phyloP scores from a whole-genome alignment of 2,113 vertebrate species.

The Acrocephalus kingi region DNA sequence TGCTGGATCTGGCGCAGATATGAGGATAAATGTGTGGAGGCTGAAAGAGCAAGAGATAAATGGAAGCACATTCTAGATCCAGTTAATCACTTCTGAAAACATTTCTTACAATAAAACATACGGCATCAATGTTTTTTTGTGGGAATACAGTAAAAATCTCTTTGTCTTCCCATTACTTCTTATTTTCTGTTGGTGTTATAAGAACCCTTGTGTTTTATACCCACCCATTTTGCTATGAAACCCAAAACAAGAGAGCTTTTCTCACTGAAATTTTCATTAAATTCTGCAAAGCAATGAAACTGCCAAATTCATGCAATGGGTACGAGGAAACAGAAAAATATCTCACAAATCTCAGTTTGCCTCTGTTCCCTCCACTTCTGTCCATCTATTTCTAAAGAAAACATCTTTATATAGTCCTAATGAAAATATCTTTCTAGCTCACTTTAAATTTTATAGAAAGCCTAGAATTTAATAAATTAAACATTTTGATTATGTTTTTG shows the following conservation, averaged over 20 bases:
- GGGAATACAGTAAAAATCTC: background rate
- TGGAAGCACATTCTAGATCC: background rate
- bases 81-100: background rate
- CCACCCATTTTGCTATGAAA: background rate
- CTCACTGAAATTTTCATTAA: background rate
- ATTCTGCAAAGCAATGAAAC: background rate
- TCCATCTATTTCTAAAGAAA: background rate
- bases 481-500: background rate
- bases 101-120: background rate
- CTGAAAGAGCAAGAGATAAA: background rate
- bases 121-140: background rate
- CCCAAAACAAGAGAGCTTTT: background rate
- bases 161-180: background rate
- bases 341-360: background rate
- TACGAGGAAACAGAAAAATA: background rate
- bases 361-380: background rate
- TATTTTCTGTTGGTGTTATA: background rate
- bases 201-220: background rate
- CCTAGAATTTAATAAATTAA: background rate
- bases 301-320: background rate
- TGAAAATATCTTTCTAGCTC: background rate
- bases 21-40: background rate
- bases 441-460: background rate
- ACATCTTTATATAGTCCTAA: background rate
- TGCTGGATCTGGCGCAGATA: background rate